Evolutionary conservation across 2,797 vertebrate genomes (phyloP), one percentile per base, ranked within the genome.

Genomic region (Valencia hispanica): DNA sequence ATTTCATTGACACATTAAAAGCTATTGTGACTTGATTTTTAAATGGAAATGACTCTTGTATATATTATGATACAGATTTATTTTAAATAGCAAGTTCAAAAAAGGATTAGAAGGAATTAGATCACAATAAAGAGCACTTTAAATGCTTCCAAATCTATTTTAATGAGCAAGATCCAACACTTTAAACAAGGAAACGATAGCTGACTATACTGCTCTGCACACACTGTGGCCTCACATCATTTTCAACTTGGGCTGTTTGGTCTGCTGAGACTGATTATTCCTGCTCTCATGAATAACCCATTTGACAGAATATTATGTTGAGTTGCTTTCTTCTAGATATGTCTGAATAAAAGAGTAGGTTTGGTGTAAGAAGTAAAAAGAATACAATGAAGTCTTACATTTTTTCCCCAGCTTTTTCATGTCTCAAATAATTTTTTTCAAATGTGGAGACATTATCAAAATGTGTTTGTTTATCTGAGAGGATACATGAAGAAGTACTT

Each of bases 31-130:
- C 72, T 78, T 9, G 8, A 72, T 59, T 11, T 76, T 48, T 25
- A 36, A 76, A 39, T 82, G 32, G 53, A 78, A 20, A 41, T 55
- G 59, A 81, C 72, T 75, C 51, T 70, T 77, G 50, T 27, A 59
- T 59, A 69, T 72, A 68, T 82, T 70, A 39, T 11, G 12, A 51
- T 25, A 57, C 47, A 79, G 77, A 30, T 74, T 70, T 61, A 74
- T 81, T 76, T 74, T 18, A 80, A 81, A 86, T 57, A 65, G 57
- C 30, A 50, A 75, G 78, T 53, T 79, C 36, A 70, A 65, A 70
- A 68, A 77, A 76, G 83, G 86, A 88, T 89, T 88, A 90, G 79
- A 84, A 39, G 75, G 85, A 85, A 91, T 92, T 84, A 82, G 81
- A 84, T 86, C 53, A 17, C 68, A 68, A 43, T 82, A 78, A 79